Percentiles rank a stretch among this genome's conserved stretches.
Evolutionary conservation across 2,113 vertebrate genomes (phyloP).

Genomic region (Thryonomys swinderianus): DNA sequence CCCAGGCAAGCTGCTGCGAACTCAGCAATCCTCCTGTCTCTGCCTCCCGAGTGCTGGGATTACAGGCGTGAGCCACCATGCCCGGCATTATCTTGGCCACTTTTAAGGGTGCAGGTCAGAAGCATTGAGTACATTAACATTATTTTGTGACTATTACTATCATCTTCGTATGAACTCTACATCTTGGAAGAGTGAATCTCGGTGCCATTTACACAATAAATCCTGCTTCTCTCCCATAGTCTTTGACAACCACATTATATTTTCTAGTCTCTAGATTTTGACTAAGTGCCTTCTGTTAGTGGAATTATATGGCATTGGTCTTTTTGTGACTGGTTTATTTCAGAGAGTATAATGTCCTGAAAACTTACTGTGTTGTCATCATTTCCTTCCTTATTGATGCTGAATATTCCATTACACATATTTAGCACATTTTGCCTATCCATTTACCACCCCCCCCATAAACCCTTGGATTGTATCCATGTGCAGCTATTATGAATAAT

Average conservation of each 20-base stretch:
- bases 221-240: neutral
- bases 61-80: no score
- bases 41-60: no score
- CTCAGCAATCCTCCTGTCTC: no score
- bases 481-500: neutral
- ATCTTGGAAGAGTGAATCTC: neutral
- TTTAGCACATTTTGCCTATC: neutral
- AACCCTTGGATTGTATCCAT: neutral
- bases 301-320: neutral
- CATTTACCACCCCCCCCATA: neutral
- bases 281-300: neutral
- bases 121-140: neutral
- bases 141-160: neutral
- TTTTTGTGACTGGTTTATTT: neutral
- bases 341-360: neutral
- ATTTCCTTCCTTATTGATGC: neutral
- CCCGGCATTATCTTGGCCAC: neutral
- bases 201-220: neutral
- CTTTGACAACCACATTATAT: neutral
- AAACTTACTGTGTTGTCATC: neutral
- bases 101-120: neutral
- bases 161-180: neutral
- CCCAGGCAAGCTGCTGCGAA: no score
- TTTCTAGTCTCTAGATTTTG: neutral
- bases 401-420: neutral